Evolutionary conservation across 1,140 invertebrate species (phyloP), one percentile per base, ranked within the genome.

Genomic region (Microplitis demolitor): DNA sequence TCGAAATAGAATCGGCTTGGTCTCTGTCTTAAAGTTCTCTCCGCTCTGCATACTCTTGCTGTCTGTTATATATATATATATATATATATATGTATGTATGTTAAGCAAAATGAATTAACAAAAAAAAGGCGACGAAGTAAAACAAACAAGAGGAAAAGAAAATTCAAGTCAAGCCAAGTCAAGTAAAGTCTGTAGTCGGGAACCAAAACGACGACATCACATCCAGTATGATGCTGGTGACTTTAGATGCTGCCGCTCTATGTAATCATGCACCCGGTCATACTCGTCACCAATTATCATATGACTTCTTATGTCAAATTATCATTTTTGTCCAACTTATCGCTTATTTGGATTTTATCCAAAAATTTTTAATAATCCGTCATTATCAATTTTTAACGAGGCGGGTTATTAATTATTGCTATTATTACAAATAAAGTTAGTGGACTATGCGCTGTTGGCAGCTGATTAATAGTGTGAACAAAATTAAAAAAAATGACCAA

Each of bases 1-100:
- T 85, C 78, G 81, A 86, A 85, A 87, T 85, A 86, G 85, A 85
- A 80, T 77, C 77, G 68, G 70, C 72, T 77, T 76, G 71, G 74
- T 77, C 74, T 71, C 67, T 69, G 53, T 56, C 63, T 45, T 45
- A 11, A 45, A 45, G 39, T 45, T 45, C 11, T 45, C 8, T 45
- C 39, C 39, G 39, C 39, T 45, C 39, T 6, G 6, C 11, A 45
- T 24, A 24, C 24, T 24, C 24, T 24, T 24, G 9, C 50, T 54
- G n/a, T 24, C 6, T 70, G 35, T n/a, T 56, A n/a, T 51, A 51
- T 3, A n/a, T 51, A 24, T 24, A 24, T 56, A n/a, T 51, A 51
- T 3, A n/a, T 51, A 24, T 24, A 24, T 24, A 24, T 24, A 24
- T 24, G 24, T 24, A 60, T 31, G 56, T 0, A 56, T 13, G 9